Evolutionary conservation across 2,797 vertebrate genomes (phyloP).

Genomic region (Cossypha caffra): DNA sequence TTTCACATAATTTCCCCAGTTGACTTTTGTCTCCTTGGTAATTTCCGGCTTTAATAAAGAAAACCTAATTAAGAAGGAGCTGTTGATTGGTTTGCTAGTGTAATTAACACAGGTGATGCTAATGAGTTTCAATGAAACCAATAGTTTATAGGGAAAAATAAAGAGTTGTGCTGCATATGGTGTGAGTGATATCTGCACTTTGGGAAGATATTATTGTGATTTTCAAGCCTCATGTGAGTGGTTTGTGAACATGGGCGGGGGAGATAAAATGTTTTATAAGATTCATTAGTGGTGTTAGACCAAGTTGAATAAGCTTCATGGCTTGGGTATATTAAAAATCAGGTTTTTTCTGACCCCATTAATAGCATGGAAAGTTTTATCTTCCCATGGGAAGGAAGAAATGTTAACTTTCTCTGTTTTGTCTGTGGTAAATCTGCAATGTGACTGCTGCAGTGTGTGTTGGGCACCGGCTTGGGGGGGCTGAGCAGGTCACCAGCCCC

Average conservation of each 20-base stretch:
- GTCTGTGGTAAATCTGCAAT: neutral
- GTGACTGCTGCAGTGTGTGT: neutral
- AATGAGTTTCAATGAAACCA: slow-evolving; percentile 97
- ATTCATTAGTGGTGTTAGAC: slow-evolving; percentile 90
- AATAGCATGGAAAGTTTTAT: slow-evolving; percentile 52
- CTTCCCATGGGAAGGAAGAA: slow-evolving; percentile 28
- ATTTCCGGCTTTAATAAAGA: slow-evolving; percentile 95
- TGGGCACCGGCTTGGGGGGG: neutral
- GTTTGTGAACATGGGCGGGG: slow-evolving; percentile 76
- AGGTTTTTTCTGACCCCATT: slow-evolving; percentile 28
- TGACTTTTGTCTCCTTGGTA: slow-evolving; percentile 94
- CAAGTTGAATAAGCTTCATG: slow-evolving; percentile 81
- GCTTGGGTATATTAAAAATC: slow-evolving; percentile 69
- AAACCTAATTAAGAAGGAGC: slow-evolving; percentile 97
- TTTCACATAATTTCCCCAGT: slow-evolving; percentile 90
- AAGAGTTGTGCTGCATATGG: slow-evolving; percentile 77
- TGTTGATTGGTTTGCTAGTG: slow-evolving; percentile 97
- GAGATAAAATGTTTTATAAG: slow-evolving; percentile 88
- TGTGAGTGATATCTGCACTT: slow-evolving; percentile 78
- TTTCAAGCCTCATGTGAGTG: slow-evolving; percentile 86
- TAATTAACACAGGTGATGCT: slow-evolving; percentile 99
- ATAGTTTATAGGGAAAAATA: slow-evolving; percentile 87
- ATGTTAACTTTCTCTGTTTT: slow-evolving; percentile 4
- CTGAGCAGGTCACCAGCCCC: neutral
- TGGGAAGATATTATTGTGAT: slow-evolving; percentile 88